Percentiles rank a stretch among this genome's conserved stretches.
Evolutionary conservation across 2,888 invertebrate genomes (phyloP).

Genomic region (Phalera bucephala): DNA sequence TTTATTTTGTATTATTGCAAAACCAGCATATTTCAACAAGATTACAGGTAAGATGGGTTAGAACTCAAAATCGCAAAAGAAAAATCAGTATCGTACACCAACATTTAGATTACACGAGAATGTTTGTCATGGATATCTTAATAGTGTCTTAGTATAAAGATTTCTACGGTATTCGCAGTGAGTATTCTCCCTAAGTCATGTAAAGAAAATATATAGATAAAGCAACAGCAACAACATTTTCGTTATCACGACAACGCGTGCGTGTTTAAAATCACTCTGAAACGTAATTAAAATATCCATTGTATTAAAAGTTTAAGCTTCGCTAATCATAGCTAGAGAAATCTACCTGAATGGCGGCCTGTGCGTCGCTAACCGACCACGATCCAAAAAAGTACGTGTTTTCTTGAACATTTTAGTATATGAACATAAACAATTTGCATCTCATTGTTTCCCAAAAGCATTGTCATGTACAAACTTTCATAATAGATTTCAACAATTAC

Average conservation of each 20-base stretch:
- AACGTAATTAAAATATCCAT: neutral
- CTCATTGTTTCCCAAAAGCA: slow-evolving; percentile 1
- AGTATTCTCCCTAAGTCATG: no score
- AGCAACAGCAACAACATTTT: neutral
- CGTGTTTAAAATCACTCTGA: neutral
- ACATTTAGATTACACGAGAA: no score
- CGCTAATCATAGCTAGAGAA: slow-evolving; percentile 17
- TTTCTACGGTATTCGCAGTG: no score
- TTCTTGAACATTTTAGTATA: slow-evolving; percentile 11
- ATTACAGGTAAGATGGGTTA: no score
- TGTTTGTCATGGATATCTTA: no score
- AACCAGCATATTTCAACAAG: no score
- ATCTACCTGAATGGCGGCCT: slow-evolving; percentile 32
- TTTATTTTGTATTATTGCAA: no score
- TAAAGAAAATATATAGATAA: no score
- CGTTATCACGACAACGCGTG: neutral
- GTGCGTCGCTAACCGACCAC: slow-evolving; percentile 8
- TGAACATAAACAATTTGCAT: slow-evolving; percentile 5
- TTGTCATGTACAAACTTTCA: neutral
- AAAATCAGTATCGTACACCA: no score
- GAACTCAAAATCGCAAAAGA: no score
- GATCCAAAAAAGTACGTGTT: slow-evolving; percentile 8
- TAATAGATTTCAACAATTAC: no score
- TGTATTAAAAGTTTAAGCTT: slow-evolving; percentile 22
- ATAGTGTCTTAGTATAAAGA: no score